These are phyloP conservation scores for Ephestia elutella DNA, from an alignment of 1,140 invertebrate species.

Conservation along the genomic window DNA sequence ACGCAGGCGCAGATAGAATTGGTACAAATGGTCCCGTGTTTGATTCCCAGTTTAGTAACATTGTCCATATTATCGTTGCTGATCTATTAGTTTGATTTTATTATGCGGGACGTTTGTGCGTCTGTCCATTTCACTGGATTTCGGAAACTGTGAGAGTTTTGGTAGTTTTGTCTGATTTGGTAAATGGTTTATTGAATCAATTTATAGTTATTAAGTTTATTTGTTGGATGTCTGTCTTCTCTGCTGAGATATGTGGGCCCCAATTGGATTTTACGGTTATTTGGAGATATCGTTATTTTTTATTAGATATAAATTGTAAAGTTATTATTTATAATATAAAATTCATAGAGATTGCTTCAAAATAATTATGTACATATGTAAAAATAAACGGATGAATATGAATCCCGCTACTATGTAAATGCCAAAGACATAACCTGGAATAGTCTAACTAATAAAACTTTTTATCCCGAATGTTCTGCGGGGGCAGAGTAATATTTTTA, in stretches of 20 bases:
- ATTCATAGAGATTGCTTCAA: too few species aligned
- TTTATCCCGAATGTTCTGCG: too few species aligned
- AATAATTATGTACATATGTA: too few species aligned
- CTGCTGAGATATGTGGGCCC: neutral
- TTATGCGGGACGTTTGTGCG: conserved; percentile 55
- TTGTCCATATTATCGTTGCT: conserved; percentile 25
- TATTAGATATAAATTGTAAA: neutral
- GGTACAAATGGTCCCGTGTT: conserved; percentile 41
- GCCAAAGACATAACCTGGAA: too few species aligned
- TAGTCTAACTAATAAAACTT: too few species aligned
- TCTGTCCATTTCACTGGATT: conserved; percentile 17
- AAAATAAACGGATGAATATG: too few species aligned
- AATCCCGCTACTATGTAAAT: too few species aligned
- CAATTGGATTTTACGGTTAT: conserved; percentile 4
- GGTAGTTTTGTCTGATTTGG: neutral
- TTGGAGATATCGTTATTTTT: neutral
- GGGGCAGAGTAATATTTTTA: too few species aligned
- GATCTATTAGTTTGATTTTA: conserved; percentile 21
- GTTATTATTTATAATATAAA: too few species aligned
- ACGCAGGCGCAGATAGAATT: conserved; percentile 26
- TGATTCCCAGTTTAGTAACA: conserved; percentile 44
- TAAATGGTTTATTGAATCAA: neutral
- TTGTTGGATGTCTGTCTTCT: neutral
- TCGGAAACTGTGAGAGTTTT: neutral
- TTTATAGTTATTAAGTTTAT: conserved; percentile 4